Conservation (phyloP, 2,113 vertebrate species). For the Proteles cristata region DNA sequence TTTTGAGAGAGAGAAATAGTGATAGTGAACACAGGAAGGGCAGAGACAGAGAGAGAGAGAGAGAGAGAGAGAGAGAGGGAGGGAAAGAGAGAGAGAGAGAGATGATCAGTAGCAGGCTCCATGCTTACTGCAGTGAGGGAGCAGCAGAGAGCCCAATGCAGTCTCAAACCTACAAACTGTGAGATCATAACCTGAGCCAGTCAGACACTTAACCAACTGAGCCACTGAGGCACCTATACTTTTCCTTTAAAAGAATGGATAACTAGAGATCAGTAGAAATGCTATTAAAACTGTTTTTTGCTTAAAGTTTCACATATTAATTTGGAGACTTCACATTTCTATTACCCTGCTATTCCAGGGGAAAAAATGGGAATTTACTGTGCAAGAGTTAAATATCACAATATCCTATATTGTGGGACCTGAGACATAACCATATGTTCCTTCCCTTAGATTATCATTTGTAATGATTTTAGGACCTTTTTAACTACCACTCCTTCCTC, state of each 20-base stretch:
- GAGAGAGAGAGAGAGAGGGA: too few species aligned
- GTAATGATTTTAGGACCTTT: not conserved
- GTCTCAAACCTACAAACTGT: too few species aligned
- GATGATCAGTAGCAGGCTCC: too few species aligned
- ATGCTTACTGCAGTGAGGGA: too few species aligned
- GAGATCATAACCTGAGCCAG: too few species aligned
- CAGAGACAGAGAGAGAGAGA: too few species aligned
- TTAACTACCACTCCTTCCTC: not conserved
- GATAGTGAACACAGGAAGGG: too few species aligned
- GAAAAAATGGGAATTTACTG: not conserved
- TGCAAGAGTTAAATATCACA: not conserved
- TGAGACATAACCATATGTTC: not conserved
- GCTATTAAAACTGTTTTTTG: not conserved
- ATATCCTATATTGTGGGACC: not conserved
- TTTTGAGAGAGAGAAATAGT: too few species aligned
- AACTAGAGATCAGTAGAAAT: not conserved
- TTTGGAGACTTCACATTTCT: constrained; percentile 35
- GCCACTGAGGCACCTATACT: too few species aligned
- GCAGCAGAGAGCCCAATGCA: too few species aligned
- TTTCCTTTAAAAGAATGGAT: not conserved
- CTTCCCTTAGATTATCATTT: not conserved
- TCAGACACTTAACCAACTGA: too few species aligned
- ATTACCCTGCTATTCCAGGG: not conserved
- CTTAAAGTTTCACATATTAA: not conserved
- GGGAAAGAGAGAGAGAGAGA: too few species aligned